Conservation (phyloP, 2,113 vertebrate genomes). For the Charina bottae region DNA sequence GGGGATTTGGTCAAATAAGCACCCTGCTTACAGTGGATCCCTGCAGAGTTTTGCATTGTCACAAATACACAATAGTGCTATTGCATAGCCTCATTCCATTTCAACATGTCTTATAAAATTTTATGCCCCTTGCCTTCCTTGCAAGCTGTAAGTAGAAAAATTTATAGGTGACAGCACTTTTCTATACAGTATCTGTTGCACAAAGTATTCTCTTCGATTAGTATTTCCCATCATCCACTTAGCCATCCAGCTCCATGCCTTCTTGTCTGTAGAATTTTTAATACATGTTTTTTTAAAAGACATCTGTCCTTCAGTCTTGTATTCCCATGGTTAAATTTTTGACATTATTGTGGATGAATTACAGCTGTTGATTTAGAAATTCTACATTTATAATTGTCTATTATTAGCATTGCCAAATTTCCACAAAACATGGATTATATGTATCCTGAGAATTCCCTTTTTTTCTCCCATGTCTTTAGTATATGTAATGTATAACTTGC, state of each 20-base stretch:
- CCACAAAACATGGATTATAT: background rate
- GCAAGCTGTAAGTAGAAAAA: background rate
- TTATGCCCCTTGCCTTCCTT: background rate
- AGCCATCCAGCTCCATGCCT: background rate
- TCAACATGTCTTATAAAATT: background rate
- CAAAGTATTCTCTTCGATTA: no score
- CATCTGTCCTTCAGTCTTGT: background rate
- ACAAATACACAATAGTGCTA: background rate
- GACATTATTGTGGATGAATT: no score
- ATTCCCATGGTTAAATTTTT: background rate
- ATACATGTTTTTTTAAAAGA: background rate
- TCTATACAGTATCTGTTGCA: background rate
- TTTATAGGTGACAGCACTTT: accelerated
- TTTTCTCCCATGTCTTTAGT: background rate
- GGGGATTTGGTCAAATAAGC: background rate
- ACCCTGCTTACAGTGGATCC: background rate
- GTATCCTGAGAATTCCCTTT: background rate
- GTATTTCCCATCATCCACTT: background rate
- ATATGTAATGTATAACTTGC: background rate
- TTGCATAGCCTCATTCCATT: background rate
- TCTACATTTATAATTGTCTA: background rate
- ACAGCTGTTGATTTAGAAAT: background rate
- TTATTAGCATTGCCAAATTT: background rate
- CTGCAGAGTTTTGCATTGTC: background rate
- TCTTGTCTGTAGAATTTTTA: background rate